These are phyloP conservation scores for Hybognathus amarus DNA, from an alignment of 2,797 vertebrate species.

Conservation along the genomic window DNA sequence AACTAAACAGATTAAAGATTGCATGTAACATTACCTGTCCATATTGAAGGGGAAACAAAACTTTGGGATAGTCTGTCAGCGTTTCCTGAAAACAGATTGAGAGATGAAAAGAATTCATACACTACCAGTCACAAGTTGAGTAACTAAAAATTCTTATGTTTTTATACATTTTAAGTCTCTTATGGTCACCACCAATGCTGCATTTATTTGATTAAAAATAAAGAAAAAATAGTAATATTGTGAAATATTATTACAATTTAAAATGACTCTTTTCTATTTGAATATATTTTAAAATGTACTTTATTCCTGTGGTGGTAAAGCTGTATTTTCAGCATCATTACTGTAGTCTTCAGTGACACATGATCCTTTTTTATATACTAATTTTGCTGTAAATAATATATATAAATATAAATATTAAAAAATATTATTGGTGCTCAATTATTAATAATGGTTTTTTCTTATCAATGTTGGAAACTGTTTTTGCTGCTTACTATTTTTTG, in stretches of 20 bases:
- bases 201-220: background rate
- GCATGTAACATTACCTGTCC: conserved; percentile 80
- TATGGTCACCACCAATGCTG: background rate
- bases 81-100: conserved; percentile 85
- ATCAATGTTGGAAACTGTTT: background rate
- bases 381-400: background rate
- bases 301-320: background rate
- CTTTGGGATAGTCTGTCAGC: conserved; percentile 92
- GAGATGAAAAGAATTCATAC: background rate
- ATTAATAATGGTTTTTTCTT: background rate
- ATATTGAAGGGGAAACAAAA: conserved; percentile 90
- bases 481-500: background rate
- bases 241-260: background rate
- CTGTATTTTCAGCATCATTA: background rate
- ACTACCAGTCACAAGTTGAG: background rate
- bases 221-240: background rate
- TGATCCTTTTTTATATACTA: no score
- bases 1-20: background rate
- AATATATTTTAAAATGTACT: background rate
- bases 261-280: background rate
- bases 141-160: no score
- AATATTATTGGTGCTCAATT: background rate
- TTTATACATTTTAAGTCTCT: background rate
- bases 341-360: background rate
- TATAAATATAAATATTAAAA: no score